These are phyloP conservation scores for Etia nguti DNA, from an alignment of 2,113 vertebrate genomes.

Conservation along the genomic window DNA sequence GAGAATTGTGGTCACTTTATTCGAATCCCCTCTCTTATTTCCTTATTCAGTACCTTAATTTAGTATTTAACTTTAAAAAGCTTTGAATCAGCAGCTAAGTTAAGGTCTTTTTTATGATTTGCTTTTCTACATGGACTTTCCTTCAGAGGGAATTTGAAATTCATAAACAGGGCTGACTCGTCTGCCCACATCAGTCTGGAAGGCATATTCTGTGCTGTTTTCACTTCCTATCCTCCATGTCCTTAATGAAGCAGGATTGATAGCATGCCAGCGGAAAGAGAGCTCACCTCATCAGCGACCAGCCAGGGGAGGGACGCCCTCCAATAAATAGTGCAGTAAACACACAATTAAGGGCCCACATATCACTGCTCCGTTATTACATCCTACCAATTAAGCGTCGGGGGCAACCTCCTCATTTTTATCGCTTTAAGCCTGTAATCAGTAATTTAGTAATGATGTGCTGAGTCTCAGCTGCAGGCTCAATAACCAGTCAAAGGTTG, in stretches of 20 bases:
- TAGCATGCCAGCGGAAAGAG: conserved; percentile 44
- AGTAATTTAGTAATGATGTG: conserved; percentile 57
- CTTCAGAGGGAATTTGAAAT: conserved; percentile 39
- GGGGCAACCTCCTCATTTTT: conserved; percentile 57
- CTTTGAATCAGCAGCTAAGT: neutral
- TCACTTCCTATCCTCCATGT: conserved; percentile 27
- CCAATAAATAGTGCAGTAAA: conserved; percentile 69
- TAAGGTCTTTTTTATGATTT: neutral
- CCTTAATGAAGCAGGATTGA: conserved; percentile 69
- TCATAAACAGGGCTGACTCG: conserved; percentile 37
- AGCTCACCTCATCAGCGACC: conserved; percentile 60
- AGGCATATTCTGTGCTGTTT: conserved; percentile 30
- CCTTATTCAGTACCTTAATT: neutral
- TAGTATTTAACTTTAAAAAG: neutral
- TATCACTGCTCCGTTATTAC: conserved; percentile 63
- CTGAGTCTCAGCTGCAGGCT: conserved; percentile 31
- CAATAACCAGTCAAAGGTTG: conserved; percentile 34
- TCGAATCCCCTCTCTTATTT: neutral
- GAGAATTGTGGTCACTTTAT: neutral
- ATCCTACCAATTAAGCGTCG: conserved; percentile 63
- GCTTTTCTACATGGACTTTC: neutral
- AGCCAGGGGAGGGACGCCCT: conserved; percentile 45
- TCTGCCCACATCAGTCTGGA: conserved; percentile 36
- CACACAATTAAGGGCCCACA: conserved; percentile 68
- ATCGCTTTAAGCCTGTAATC: conserved; percentile 56